phyloP scores from a whole-genome alignment of 2,113 vertebrate genomes.

The Loxodonta africana region DNA sequence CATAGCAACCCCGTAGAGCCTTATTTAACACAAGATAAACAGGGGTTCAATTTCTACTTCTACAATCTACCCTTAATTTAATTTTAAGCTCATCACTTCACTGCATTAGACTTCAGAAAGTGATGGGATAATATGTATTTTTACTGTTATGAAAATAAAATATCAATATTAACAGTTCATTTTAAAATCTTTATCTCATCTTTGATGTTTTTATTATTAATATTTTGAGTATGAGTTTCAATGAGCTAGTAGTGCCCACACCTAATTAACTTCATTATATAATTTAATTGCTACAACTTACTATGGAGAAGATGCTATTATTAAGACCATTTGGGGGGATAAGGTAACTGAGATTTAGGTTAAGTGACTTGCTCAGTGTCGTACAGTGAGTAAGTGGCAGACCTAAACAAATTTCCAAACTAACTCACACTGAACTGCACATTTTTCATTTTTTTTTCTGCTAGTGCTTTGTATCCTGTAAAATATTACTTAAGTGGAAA shows the following conservation, averaged over 20 bases:
- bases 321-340: not conserved
- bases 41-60: not conserved
- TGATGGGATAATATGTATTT: not conserved
- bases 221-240: not conserved
- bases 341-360: not conserved
- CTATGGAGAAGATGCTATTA: not conserved
- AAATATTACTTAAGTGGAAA: not conserved
- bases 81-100: conserved; percentile 43
- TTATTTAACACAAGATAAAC: not conserved
- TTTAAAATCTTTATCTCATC: not conserved
- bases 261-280: not conserved
- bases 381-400: not conserved
- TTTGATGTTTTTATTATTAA: not conserved
- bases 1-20: not conserved
- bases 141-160: conserved; percentile 19
- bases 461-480: not conserved
- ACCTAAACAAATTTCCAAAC: not conserved
- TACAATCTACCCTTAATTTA: not conserved
- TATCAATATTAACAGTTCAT: not conserved
- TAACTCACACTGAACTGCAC: not conserved
- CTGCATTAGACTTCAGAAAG: not conserved
- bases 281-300: not conserved
- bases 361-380: not conserved
- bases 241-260: not conserved
- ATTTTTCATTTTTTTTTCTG: not conserved